Conservation (phyloP, 2,888 invertebrate species). For the Polydrusus cervinus region DNA sequence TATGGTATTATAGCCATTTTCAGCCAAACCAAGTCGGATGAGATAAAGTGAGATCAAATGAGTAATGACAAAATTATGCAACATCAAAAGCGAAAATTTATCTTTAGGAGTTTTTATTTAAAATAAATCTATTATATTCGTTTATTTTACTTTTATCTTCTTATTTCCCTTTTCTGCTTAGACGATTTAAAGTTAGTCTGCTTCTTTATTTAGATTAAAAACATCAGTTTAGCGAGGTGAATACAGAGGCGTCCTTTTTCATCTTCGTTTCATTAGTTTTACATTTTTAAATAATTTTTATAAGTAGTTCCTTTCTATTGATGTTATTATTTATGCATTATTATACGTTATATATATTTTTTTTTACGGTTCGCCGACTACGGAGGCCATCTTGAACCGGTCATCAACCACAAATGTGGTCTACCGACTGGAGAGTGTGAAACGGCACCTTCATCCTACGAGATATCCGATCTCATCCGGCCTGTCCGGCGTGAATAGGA, state of each 20-base stretch:
- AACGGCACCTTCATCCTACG: no score
- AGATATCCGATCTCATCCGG: no score
- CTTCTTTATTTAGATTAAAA: slow-evolving; percentile 48
- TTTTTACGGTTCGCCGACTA: no score
- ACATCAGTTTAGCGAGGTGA: slow-evolving; percentile 28
- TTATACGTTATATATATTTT: no score
- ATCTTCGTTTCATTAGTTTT: not conserved
- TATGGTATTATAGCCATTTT: slow-evolving; percentile 39
- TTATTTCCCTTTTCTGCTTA: slow-evolving; percentile 43
- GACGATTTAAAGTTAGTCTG: slow-evolving; percentile 46
- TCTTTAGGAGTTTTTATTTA: slow-evolving; percentile 47
- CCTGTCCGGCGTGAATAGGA: no score
- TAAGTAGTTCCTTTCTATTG: not conserved
- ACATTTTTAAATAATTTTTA: not conserved
- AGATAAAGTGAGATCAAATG: slow-evolving; percentile 52
- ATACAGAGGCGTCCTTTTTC: slow-evolving; percentile 4
- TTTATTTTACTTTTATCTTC: slow-evolving; percentile 50
- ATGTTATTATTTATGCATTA: no score
- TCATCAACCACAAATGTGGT: no score
- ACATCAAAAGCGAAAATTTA: slow-evolving; percentile 47
- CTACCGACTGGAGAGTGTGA: no score
- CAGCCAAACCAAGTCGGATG: slow-evolving; percentile 35
- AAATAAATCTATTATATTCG: slow-evolving; percentile 52
- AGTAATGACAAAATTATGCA: slow-evolving; percentile 50
- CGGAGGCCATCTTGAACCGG: no score